Evolutionary conservation across 2,113 vertebrate genomes (phyloP), one percentile per base, ranked within the genome.

Genomic region (Agapornis roseicollis): DNA sequence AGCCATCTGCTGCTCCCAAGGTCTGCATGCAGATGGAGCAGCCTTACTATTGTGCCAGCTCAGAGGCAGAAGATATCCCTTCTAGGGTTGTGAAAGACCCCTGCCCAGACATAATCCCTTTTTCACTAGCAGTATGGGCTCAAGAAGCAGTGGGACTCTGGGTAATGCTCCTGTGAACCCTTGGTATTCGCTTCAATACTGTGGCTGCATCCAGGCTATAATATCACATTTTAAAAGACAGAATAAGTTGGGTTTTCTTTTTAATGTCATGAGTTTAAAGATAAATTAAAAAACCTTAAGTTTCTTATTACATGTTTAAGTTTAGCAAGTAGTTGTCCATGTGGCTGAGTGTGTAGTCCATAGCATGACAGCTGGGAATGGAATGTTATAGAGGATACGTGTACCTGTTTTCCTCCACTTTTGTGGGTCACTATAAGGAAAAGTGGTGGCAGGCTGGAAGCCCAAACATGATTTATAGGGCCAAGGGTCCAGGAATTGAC

Each of bases 1-100:
- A 89, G 80, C 90, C 94, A 96, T 94, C 94, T 96, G 93, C 90
- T 90, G 1, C 83, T 96, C 47, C 79, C 1, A 3, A 88, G 55
- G 80, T 49, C 52, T 79, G 80, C 55, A 92, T 91, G 92, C 92
- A 96, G 93, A 95, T 88, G 79, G 74, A 84, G 44, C 82, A 70
- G 82, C 79, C 91, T 74, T 64, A 50, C 88, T 78, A 77, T 66
- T 85, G 68, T 63, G 82, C 70, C 72, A 80, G 79, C 65, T 76
- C 79, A 58, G 60, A 74, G 76, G 33, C 46, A 74, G 88, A 50
- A 89, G 56, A 81, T 23, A 60, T 3, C 55, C 47, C 60, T 78
- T 44, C 69, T 23, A 80, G 33, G 56, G 33, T 64, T 68, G 76
- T 29, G 50, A 70, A 83, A 88, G 88, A 49, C 1, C 19, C 53